Percentiles rank a stretch among this genome's conserved stretches.
These are phyloP conservation scores for Pinna nobilis DNA, from an alignment of 1,140 invertebrate genomes.

Conservation along the genomic window DNA sequence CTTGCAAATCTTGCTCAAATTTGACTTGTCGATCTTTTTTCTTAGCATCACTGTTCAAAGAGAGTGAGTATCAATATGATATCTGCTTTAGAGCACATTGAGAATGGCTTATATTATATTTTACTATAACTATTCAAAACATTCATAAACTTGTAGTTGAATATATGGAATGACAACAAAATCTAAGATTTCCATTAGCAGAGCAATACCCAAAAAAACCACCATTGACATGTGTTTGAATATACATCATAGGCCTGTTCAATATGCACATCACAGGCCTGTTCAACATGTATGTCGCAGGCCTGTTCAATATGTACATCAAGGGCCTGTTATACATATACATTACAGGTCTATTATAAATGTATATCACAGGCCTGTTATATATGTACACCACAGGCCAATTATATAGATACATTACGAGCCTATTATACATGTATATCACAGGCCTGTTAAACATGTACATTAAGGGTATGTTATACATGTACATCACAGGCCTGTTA, in stretches of 20 bases:
- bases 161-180: not conserved
- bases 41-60: slow-evolving; percentile 80
- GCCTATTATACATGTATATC: not conserved
- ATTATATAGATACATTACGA: too few species aligned
- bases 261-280: not conserved
- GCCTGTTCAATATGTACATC: not conserved
- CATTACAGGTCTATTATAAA: not conserved
- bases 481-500: not conserved
- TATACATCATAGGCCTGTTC: slow-evolving; percentile 1
- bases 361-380: slow-evolving; percentile 23
- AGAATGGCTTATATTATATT: not conserved
- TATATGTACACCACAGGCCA: slow-evolving; percentile 38
- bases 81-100: not conserved
- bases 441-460: not conserved
- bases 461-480: too few species aligned
- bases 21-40: slow-evolving; percentile 97
- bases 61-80: not conserved
- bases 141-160: not conserved
- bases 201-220: slow-evolving; percentile 10
- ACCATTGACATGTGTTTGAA: not conserved
- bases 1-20: slow-evolving; percentile 95
- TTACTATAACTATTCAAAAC: not conserved
- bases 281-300: not conserved
- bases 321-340: too few species aligned
- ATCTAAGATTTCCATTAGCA: too few species aligned